phyloP scores from a whole-genome alignment of 2,888 invertebrate genomes.

The Patella pellucida region DNA sequence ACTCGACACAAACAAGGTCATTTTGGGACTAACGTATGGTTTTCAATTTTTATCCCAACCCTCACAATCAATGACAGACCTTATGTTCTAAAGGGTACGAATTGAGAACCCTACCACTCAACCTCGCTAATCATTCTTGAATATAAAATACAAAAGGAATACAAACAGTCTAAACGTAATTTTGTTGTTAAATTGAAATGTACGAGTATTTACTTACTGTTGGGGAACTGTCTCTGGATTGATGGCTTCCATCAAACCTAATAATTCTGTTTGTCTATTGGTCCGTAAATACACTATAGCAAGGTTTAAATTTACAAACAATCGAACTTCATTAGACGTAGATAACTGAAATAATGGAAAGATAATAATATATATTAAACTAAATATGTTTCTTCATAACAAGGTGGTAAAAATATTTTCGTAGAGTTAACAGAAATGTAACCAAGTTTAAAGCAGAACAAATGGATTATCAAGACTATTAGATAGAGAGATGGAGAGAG shows the following conservation, averaged over 20 bases:
- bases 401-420: too few relatives aligned
- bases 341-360: constrained; percentile 78
- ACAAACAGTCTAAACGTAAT: background rate
- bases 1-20: too few relatives aligned
- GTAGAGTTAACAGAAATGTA: too few relatives aligned
- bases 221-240: constrained; percentile 82
- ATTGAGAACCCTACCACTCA: too few relatives aligned
- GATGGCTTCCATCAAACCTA: constrained; percentile 88
- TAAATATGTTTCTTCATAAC: too few relatives aligned
- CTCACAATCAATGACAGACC: too few relatives aligned
- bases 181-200: background rate
- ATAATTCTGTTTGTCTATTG: constrained; percentile 89
- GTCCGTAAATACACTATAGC: constrained; percentile 95
- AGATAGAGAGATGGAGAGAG: background rate
- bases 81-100: too few relatives aligned
- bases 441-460: too few relatives aligned
- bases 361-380: background rate
- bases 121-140: background rate
- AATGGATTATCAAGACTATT: too few relatives aligned
- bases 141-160: background rate
- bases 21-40: too few relatives aligned
- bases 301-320: constrained; percentile 94
- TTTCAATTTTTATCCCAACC: too few relatives aligned
- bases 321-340: constrained; percentile 90
- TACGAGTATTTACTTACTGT: constrained; percentile 44